A percentile compares a stretch with the other conserved stretches of the same genome.
phyloP scores from a whole-genome alignment of 2,888 invertebrate species.

The Noctua comes region DNA sequence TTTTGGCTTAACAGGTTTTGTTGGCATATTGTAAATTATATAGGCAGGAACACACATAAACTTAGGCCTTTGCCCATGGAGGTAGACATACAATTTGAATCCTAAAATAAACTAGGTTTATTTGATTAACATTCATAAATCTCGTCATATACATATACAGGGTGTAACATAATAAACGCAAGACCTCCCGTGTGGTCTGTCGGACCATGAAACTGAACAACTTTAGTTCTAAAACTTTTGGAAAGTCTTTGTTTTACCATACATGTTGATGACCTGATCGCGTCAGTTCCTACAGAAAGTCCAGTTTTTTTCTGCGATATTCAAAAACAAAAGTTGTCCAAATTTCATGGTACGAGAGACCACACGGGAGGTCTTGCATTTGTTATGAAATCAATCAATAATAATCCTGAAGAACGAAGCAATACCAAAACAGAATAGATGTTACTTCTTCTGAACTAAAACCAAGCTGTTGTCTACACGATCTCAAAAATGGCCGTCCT shows the following conservation, averaged over 20 bases:
- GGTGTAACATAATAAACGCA: not conserved
- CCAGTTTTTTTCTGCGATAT: not conserved
- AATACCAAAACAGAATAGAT: not conserved
- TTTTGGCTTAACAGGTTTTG: slow-evolving; percentile 17
- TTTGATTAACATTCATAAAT: not conserved
- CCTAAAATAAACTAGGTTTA: not conserved
- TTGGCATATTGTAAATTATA: not conserved
- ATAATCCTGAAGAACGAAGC: not conserved
- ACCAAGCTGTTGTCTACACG: slow-evolving; percentile 12
- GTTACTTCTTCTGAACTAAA: not conserved
- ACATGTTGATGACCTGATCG: no score
- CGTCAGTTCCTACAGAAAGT: no score
- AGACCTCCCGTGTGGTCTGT: no score
- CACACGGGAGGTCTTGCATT: not conserved
- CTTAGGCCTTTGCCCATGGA: not conserved
- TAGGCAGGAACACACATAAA: not conserved
- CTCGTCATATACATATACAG: not conserved
- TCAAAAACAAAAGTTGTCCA: not conserved
- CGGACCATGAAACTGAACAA: no score
- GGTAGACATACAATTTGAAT: not conserved
- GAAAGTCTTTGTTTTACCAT: no score
- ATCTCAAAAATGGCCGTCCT: slow-evolving; percentile 38
- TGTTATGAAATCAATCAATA: not conserved
- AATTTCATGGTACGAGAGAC: no score
- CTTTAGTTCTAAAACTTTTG: no score